Percentiles rank a stretch among this genome's conserved stretches.
phyloP scores from a whole-genome alignment of 2,888 invertebrate species.

The Tolmerus cingulatus region DNA sequence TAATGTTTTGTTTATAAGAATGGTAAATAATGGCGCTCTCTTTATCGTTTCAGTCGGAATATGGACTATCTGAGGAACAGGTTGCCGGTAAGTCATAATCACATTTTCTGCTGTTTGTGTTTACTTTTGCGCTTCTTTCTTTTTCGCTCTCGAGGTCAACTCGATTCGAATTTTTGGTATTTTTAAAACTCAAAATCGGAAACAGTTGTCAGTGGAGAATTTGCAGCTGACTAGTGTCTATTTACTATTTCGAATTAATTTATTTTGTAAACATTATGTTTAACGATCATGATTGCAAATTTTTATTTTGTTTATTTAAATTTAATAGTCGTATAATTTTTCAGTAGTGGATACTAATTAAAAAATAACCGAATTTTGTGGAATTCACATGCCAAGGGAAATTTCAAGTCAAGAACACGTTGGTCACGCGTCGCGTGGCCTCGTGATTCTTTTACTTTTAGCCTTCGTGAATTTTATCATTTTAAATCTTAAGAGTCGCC shows the following conservation, averaged over 20 bases:
- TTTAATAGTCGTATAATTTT: neutral
- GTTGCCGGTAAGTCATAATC: slow-evolving; percentile 73
- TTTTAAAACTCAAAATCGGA: slow-evolving; percentile 8
- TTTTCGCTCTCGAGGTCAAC: slow-evolving; percentile 2
- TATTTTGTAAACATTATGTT: neutral
- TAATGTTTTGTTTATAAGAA: neutral
- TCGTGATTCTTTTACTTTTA: neutral
- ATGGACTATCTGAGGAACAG: slow-evolving; percentile 88
- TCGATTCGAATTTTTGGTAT: neutral
- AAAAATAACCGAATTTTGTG: neutral
- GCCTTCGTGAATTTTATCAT: neutral
- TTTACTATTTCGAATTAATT: neutral
- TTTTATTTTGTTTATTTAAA: neutral
- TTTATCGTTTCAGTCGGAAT: slow-evolving; percentile 75
- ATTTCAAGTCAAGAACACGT: neutral
- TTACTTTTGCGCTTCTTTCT: slow-evolving; percentile 13
- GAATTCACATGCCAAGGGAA: neutral
- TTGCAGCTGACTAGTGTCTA: neutral
- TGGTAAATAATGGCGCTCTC: neutral
- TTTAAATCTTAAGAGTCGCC: neutral
- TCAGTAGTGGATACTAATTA: neutral
- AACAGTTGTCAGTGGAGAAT: slow-evolving; percentile 3
- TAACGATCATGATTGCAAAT: neutral
- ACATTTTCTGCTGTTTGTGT: neutral
- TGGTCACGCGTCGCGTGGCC: neutral